phyloP scores from a whole-genome alignment of 2,797 vertebrate genomes.

The Neomorphus geoffroyi region DNA sequence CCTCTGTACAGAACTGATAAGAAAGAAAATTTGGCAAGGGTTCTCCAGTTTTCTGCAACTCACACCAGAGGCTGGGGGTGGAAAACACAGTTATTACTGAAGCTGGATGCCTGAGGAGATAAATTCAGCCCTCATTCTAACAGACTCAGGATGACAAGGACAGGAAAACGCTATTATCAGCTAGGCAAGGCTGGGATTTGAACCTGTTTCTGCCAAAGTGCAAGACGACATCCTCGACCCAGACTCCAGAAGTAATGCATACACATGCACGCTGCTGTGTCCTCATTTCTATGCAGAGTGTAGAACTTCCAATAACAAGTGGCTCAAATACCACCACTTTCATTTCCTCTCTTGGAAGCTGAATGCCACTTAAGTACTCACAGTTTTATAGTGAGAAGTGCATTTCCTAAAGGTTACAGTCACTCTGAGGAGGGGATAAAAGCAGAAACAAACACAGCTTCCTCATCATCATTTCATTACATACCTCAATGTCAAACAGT shows the following conservation, averaged over 20 bases:
- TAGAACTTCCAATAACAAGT: not conserved
- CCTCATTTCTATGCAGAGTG: not conserved
- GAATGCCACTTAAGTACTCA: not conserved
- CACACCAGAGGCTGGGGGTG: not conserved
- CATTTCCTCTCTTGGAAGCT: not conserved
- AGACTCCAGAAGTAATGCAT: not conserved
- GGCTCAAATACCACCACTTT: not conserved
- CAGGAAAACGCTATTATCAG: not conserved
- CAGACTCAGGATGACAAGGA: slow-evolving; percentile 8
- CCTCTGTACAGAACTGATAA: not conserved
- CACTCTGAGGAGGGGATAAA: not conserved
- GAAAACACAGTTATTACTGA: not conserved
- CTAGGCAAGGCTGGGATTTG: not conserved
- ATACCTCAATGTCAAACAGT: not conserved
- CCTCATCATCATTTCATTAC: not conserved
- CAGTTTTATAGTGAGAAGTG: not conserved
- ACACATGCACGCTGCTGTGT: not conserved
- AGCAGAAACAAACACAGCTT: not conserved
- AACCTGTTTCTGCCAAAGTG: not conserved
- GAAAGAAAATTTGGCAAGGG: not conserved
- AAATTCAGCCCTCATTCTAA: not conserved
- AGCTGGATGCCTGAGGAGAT: not conserved
- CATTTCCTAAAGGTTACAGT: not conserved
- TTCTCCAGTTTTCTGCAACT: not conserved
- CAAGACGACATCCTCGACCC: not conserved